These are phyloP conservation scores for Chinchilla lanigera DNA, from an alignment of 2,113 vertebrate species.

Conservation along the genomic window DNA sequence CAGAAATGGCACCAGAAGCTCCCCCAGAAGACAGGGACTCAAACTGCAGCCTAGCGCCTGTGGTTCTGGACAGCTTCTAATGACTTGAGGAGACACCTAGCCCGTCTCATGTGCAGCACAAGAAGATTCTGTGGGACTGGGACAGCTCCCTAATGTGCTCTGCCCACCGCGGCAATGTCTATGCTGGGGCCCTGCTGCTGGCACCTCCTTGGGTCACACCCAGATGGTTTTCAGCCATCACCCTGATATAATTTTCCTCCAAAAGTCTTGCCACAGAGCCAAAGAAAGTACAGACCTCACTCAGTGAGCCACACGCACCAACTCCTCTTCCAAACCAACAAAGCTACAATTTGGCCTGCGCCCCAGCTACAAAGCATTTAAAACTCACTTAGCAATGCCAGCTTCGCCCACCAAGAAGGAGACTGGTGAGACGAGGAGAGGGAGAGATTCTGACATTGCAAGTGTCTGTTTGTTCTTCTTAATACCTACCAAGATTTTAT, in stretches of 20 bases:
- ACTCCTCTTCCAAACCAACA: background rate
- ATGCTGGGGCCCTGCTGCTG: background rate
- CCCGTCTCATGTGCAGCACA: fast-evolving
- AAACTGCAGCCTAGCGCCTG: background rate
- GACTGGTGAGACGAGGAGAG: fast-evolving
- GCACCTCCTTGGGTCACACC: background rate
- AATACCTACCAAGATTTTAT: background rate
- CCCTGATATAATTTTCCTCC: background rate
- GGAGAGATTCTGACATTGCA: background rate
- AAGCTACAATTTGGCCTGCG: background rate
- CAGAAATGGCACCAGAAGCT: fast-evolving
- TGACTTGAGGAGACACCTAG: background rate
- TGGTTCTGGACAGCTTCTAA: background rate
- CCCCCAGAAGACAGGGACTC: background rate
- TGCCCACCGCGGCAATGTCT: fast-evolving
- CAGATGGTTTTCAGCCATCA: background rate
- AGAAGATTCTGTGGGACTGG: fast-evolving
- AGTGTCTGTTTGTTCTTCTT: too few relatives aligned
- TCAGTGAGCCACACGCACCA: background rate
- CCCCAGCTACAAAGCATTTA: background rate
- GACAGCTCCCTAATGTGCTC: fast-evolving
- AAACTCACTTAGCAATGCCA: background rate
- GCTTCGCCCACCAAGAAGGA: background rate
- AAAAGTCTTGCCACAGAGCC: background rate
- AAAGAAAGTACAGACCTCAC: background rate